Base-by-base conservation (phyloP, 2,797 vertebrate species). In the Agapornis canus region DNA sequence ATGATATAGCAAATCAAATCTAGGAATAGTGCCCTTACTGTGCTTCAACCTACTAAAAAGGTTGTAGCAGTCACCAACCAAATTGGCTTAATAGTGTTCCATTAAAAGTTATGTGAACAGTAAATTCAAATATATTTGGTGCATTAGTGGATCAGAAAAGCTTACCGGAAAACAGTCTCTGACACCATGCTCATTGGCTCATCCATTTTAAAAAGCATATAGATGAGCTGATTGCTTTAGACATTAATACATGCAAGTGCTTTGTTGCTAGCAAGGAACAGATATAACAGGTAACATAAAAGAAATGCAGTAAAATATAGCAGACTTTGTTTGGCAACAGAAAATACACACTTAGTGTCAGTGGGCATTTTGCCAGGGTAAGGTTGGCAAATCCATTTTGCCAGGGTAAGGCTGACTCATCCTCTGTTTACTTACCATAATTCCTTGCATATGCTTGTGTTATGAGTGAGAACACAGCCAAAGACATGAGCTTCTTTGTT, bases 111-210 rank as follows among this genome's bases (percentile, higher is more conserved):
- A 86, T 76, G 88, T 91, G 90, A 94, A 83, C 80, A 95, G 79
- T 95, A 96, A 95, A 95, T 96, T 96, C 85, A 95, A 86, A 94
- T 94, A 92, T 78, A 96, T 97, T 87, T 86, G 80, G 92, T 92
- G 80, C 82, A 89, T 97, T 95, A 96, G 85, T 29, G 31, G 89
- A 86, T 84, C 85, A 87, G 92, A 86, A 96, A 96, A 95, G 51
- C 94, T 96, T 96, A 91, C 94, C 4, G 70, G 91, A 83, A 96
- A 93, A 88, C 80, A 89, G 69, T 27, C 64, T 73, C 64, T 94
- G 88, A 97, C 92, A 96, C 78, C 52, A 12, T 32, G 64, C 92
- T 93, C 95, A 95, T 90, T 93, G 94, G 83, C 77, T 86, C 84
- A 86, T 95, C 90, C 76, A 92, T 95, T 97, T 91, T 31, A 71